Base-by-base conservation (phyloP, 2,888 invertebrate species). In the Drosophila parthenogenetica region DNA sequence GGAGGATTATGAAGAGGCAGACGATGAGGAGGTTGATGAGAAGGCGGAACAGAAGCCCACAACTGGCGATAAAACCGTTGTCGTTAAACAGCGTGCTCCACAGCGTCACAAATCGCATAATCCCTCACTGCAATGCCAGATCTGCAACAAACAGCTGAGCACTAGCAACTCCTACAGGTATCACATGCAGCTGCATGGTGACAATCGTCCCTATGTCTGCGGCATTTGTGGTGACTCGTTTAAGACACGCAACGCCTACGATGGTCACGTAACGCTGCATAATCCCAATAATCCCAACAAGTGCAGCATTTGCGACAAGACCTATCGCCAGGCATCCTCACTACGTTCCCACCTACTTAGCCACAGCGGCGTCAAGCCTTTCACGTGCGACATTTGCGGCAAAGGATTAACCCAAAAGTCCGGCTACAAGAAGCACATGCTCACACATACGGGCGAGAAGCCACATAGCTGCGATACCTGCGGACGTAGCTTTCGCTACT, bases 381-480 rank as follows among this genome's bases (percentile, higher is more conserved):
- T 89, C 63, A 73, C 81, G 10, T 92, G 92, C 48, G 81, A 79
- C 11, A 83, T 92, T 14, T 92, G 92, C 59, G 92, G 92, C 17
- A 92, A 92, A 58, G 90, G 92, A 1, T 80, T 92, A 73, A 92
- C 92, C 0, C 92, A 92, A 66, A 92, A 91, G 65, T 92, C 92
- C 0, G 92, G 92, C 32, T 92, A 90, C 60, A 92, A 92, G 73
- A 92, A 92, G 66, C 92, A 92, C 49, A 89, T 92, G 91, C 80
- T 92, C 8, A 90, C 88, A 0, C 92, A 92, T 54, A 91, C 92
- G 0, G 92, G 91, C 1, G 92, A 92, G 62, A 92, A 91, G 50
- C 92, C 92, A 10, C 90, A 91, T 45, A 66, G 35, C 3, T 92
- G 92, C 25, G 90, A 92, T 13, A 73, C 89, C 13, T 92, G 92